phyloP scores from a whole-genome alignment of 1,140 invertebrate genomes.

The Lepidurus couesii region DNA sequence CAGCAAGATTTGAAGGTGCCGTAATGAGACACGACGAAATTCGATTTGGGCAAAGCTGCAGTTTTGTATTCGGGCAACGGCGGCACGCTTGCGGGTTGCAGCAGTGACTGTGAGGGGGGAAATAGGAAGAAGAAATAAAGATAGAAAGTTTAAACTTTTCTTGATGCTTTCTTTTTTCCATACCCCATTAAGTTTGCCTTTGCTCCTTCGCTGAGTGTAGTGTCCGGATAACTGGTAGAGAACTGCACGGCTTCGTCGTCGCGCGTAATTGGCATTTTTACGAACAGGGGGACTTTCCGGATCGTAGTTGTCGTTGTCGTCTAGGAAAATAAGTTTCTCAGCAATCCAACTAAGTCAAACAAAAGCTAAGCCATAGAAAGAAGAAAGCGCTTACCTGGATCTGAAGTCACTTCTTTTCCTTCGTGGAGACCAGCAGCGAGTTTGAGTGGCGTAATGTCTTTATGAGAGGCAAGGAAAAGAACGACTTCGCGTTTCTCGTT shows the following conservation, averaged over 20 bases:
- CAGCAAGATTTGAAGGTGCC: slow-evolving; percentile 97
- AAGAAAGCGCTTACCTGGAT: not conserved
- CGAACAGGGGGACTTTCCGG: slow-evolving; percentile 68
- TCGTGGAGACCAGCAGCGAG: slow-evolving; percentile 52
- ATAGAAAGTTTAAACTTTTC: slow-evolving; percentile 36
- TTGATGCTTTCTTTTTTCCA: slow-evolving; percentile 44
- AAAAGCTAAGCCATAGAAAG: not conserved
- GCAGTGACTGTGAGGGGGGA: slow-evolving; percentile 62
- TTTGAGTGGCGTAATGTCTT: slow-evolving; percentile 89
- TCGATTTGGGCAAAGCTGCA: slow-evolving; percentile 79
- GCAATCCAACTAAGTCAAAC: not conserved
- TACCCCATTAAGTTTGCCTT: slow-evolving; percentile 92
- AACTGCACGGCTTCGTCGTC: slow-evolving; percentile 84
- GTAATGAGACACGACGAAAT: slow-evolving; percentile 93
- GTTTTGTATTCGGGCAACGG: slow-evolving; percentile 95
- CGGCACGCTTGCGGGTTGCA: slow-evolving; percentile 69
- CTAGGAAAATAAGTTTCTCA: slow-evolving; percentile 55
- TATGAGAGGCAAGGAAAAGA: slow-evolving; percentile 90
- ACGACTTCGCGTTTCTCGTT: slow-evolving; percentile 97
- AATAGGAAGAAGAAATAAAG: slow-evolving; percentile 34
- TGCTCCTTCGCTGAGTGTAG: slow-evolving; percentile 80
- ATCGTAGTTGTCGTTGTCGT: slow-evolving; percentile 70
- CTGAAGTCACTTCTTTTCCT: not conserved
- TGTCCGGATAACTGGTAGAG: slow-evolving; percentile 94
- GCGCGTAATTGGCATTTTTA: slow-evolving; percentile 67